phyloP scores from a whole-genome alignment of 1,140 invertebrate species.

The Venustaconcha ellipsiformis region DNA sequence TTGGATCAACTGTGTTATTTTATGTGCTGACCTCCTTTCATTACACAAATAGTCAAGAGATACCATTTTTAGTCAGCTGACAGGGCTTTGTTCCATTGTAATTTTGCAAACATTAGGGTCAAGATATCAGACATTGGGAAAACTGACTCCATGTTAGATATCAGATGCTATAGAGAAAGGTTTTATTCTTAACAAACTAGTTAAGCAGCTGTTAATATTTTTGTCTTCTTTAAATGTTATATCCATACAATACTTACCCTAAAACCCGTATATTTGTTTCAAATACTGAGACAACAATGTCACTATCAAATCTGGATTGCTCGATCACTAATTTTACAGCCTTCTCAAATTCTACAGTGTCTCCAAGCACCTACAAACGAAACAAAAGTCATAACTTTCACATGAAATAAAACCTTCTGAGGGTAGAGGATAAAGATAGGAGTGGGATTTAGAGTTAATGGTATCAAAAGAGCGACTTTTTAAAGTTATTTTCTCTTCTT shows the following conservation, averaged over 20 bases:
- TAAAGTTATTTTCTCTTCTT: too few relatives aligned
- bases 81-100: too few relatives aligned
- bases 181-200: not conserved
- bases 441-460: too few relatives aligned
- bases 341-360: constrained; percentile 93
- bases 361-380: constrained; percentile 80
- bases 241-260: constrained; percentile 76
- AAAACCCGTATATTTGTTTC: constrained; percentile 98
- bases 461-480: too few relatives aligned
- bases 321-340: constrained; percentile 87
- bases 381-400: not conserved
- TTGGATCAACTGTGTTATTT: too few relatives aligned
- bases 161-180: not conserved
- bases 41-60: too few relatives aligned
- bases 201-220: too few relatives aligned
- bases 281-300: constrained; percentile 97
- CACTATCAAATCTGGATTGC: constrained; percentile 88
- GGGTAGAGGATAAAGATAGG: too few relatives aligned
- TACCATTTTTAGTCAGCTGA: too few relatives aligned
- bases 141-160: not conserved
- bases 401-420: too few relatives aligned
- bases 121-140: not conserved
- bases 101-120: not conserved
- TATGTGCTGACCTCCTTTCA: too few relatives aligned
- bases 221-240: not conserved